Conservation (phyloP, 2,888 invertebrate genomes). For the Lampropteryx suffumata region DNA sequence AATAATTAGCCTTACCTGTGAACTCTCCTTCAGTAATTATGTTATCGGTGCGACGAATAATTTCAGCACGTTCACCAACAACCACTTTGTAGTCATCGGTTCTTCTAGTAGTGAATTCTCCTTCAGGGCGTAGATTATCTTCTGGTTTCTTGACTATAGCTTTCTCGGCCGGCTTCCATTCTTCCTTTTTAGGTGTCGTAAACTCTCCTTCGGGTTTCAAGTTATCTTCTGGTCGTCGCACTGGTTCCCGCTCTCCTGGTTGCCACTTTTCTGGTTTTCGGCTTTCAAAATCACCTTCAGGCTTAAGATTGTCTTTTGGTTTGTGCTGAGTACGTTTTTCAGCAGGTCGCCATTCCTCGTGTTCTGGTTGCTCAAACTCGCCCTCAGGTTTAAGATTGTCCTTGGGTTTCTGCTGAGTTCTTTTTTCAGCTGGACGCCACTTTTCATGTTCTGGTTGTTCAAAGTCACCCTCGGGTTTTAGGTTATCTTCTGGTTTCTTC, state of each 20-base stretch:
- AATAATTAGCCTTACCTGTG: slow-evolving; percentile 74
- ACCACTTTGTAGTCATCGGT: slow-evolving; percentile 84
- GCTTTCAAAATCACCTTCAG: slow-evolving; percentile 40
- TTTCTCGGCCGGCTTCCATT: slow-evolving; percentile 73
- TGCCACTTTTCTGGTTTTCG: slow-evolving; percentile 51
- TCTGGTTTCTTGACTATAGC: slow-evolving; percentile 62
- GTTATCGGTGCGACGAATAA: slow-evolving; percentile 85
- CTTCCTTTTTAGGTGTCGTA: slow-evolving; percentile 68
- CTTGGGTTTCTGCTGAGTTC: slow-evolving; percentile 59
- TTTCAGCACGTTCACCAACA: slow-evolving; percentile 85
- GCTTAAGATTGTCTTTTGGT: slow-evolving; percentile 79
- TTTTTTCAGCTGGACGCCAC: slow-evolving; percentile 67
- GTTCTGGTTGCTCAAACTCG: slow-evolving; percentile 77
- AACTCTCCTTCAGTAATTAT: slow-evolving; percentile 86
- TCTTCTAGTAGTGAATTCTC: slow-evolving; percentile 81
- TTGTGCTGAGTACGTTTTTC: slow-evolving; percentile 67
- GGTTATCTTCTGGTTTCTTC: slow-evolving; percentile 78
- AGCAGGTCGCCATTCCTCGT: slow-evolving; percentile 49
- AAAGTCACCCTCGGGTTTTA: slow-evolving; percentile 82
- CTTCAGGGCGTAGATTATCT: slow-evolving; percentile 82
- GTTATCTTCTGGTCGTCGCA: slow-evolving; percentile 60
- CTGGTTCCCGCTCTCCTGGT: slow-evolving; percentile 70
- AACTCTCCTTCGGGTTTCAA: slow-evolving; percentile 53
- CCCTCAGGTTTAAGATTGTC: slow-evolving; percentile 82
- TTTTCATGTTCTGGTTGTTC: slow-evolving; percentile 51